Conservation (phyloP, 2,797 vertebrate genomes). For the Iguana delicatissima region DNA sequence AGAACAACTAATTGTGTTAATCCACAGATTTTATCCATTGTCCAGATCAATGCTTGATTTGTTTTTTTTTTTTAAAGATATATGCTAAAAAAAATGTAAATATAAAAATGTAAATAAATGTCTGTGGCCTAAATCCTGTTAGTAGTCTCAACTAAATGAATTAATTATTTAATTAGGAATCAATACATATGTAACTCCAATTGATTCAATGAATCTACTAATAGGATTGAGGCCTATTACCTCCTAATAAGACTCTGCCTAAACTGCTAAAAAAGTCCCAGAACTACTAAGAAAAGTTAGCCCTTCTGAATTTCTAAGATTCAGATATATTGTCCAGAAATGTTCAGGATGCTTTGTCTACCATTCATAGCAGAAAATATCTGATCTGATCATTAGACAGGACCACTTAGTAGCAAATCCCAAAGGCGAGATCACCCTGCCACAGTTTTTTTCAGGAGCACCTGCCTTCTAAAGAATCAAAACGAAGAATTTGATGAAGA, state of each 20-base stretch:
- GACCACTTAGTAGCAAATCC: background rate
- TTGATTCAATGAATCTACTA: too few relatives aligned
- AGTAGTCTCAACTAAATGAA: too few relatives aligned
- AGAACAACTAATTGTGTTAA: background rate
- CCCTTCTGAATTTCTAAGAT: background rate
- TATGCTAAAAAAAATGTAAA: too few relatives aligned
- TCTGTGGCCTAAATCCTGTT: too few relatives aligned
- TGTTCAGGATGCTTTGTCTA: background rate
- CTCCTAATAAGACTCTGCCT: background rate
- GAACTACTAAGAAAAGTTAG: too few relatives aligned
- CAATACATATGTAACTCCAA: too few relatives aligned
- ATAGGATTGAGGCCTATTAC: background rate
- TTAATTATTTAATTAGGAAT: too few relatives aligned
- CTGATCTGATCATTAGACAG: background rate
- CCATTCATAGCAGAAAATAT: background rate
- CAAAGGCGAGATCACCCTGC: background rate
- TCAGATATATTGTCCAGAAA: background rate
- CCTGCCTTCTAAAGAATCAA: slow-evolving; percentile 56
- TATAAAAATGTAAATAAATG: too few relatives aligned
- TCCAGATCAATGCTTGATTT: background rate
- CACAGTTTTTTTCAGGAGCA: slow-evolving; percentile 14
- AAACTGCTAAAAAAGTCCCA: background rate
- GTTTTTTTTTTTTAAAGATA: background rate
- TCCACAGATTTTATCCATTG: background rate
- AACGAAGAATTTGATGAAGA: slow-evolving; percentile 28